Evolutionary conservation across 2,888 invertebrate genomes (phyloP), one percentile per base, ranked within the genome.

Genomic region (Agrenia bidenticulata): DNA sequence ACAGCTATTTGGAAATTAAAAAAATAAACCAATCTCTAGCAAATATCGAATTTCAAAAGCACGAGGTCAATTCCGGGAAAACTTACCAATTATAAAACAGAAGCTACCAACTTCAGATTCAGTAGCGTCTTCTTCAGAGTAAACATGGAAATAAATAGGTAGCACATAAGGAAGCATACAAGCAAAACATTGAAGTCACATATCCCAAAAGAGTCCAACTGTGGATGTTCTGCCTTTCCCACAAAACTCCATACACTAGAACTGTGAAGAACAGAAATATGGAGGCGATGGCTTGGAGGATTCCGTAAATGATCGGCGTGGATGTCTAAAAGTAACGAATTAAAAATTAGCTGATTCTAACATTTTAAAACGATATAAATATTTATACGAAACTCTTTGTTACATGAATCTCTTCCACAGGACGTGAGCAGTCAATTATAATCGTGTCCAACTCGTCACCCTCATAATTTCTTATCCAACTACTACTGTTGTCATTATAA

Each of bases 181-280:
- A 61, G 15, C 42, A 32, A 4, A 67, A 49, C 63, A 64, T 63
- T 11, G 67, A 64, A 13, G 42, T 61, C 21, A 65, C 61, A 32
- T 54, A 61, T 5, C 65, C 63, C 24, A 68, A 23, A 23, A 68
- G 24, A 4, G 65, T 63, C 63, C 55, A 45, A 50, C 66, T 57
- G 53, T 69, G 69, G 41, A 72, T 54, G 32, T 67, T 72, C 39
- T 69, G 68, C n/a, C 64, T 66, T 4, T 72, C 71, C 66, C 66
- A 72, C 1, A 69, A 42, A 5, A 64, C 41, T 17, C 64, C 49
- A 27, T 72, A 64, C 19, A 69, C 63, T 2, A 64, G 4, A 1
- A 69, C 9, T n/a, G 69, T 69, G 1, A 65, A 50, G 15, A 69
- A 41, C 2, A 69, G 65, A 21, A 69, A 65, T 1, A 64, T 5